Base-by-base conservation (phyloP, 1,140 invertebrate genomes). In the Trichogramma pretiosum region DNA sequence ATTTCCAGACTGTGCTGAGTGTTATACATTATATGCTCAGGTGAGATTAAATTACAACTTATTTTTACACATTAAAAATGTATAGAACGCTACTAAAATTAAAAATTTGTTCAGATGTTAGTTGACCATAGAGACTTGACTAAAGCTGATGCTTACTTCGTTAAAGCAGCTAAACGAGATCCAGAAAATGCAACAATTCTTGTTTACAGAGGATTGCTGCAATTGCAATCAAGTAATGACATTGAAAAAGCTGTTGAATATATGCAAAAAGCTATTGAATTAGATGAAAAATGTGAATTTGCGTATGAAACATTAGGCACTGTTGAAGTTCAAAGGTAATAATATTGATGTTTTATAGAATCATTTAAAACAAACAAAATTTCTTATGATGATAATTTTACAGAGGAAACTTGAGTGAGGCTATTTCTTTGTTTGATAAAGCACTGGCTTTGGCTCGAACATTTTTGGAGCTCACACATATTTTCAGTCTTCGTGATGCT, bases 231-330 rank as follows among this genome's bases (percentile, higher is more conserved):
- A 80, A 80, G 81, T 64, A 78, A 82, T 62, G 75, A 93, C 65
- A 75, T 92, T 36, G 80, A 87, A n/a, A 81, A 83, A 59, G 85
- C 87, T 23, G 74, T 89, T 0, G 73, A 82, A 48, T 74, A 86
- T 24, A 85, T 96, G 24, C 80, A 85, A 32, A 80, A 86, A 70
- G 90, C 89, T 3, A 80, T 96, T 46, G 78, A 87, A 61, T 73
- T 92, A 50, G 93, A 98, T 74, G 79, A 86, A 19, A 89, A 88
- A 68, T 95, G 91, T 76, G 85, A 92, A 73, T 88, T 93, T 75
- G 93, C 87, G 11, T 95, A 91, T 71, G 93, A 98, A 75, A 93
- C 92, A 21, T 73, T 96, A 38, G 93, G 88, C 50, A 93, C 90
- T 2, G 85, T 97, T 53, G 88, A 93, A 81, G 85, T 94, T 52